phyloP scores from a whole-genome alignment of 2,797 vertebrate genomes.

The Glyptemys insculpta region DNA sequence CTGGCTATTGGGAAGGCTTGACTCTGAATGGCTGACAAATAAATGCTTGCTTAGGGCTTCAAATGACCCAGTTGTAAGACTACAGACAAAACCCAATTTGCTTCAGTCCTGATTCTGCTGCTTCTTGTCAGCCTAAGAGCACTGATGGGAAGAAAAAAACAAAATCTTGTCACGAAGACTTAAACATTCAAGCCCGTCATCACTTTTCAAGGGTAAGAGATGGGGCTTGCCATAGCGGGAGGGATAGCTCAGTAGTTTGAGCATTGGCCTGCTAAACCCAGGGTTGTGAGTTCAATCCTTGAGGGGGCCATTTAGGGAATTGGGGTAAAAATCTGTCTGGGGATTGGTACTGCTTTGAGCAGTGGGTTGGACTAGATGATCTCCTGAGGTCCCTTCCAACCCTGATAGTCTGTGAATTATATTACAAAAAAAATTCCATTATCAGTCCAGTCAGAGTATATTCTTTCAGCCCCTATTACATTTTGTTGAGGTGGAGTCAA shows the following conservation, averaged over 20 bases:
- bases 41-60: not conserved
- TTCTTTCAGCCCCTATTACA: not conserved
- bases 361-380: too few species aligned
- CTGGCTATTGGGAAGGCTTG: not conserved
- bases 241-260: too few species aligned
- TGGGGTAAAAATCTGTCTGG: too few species aligned
- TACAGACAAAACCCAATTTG: not conserved
- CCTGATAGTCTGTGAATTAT: not conserved
- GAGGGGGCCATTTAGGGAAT: too few species aligned
- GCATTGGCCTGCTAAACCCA: too few species aligned
- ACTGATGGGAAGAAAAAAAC: not conserved
- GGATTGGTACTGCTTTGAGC: too few species aligned
- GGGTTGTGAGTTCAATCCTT: too few species aligned
- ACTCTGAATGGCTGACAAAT: not conserved
- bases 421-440: not conserved
- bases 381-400: too few species aligned
- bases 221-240: not conserved
- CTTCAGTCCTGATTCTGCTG: not conserved
- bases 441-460: not conserved
- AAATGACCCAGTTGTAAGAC: not conserved
- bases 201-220: not conserved
- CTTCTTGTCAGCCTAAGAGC: not conserved
- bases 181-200: not conserved
- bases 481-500: conserved; percentile 3
- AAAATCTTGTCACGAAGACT: not conserved